phyloP scores from a whole-genome alignment of 1,140 invertebrate species.

The Sinella curviseta region DNA sequence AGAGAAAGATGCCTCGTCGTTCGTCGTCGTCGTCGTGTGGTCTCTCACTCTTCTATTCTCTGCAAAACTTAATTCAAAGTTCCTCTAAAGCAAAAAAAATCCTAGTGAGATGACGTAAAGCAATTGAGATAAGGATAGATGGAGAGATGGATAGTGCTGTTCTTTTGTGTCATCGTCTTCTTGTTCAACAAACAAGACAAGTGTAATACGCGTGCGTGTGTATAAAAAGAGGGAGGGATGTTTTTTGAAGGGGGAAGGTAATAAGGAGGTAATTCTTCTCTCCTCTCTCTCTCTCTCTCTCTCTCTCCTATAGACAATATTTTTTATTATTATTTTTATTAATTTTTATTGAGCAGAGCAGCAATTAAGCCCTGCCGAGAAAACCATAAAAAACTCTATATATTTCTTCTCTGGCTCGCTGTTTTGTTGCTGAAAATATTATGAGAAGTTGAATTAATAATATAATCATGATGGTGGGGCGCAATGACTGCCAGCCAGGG shows the following conservation, averaged over 20 bases:
- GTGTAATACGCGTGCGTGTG: not conserved
- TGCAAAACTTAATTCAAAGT: not conserved
- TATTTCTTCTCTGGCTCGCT: too few relatives aligned
- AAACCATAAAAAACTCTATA: too few relatives aligned
- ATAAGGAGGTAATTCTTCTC: not conserved
- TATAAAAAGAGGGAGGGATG: not conserved
- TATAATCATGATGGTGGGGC: too few relatives aligned
- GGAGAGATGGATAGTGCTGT: not conserved
- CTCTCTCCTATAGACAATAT: not conserved
- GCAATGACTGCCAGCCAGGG: too few relatives aligned
- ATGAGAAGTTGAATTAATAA: not conserved
- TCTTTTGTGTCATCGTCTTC: not conserved
- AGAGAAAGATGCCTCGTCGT: not conserved
- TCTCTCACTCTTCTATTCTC: not conserved
- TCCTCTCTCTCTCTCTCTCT: not conserved
- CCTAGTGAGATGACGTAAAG: not conserved
- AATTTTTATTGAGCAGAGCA: too few relatives aligned
- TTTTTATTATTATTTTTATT: not conserved
- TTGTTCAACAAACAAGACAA: too few relatives aligned
- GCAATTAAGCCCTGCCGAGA: too few relatives aligned
- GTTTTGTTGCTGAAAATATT: too few relatives aligned
- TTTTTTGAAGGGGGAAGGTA: not conserved
- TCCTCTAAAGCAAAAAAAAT: not conserved
- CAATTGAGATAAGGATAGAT: not conserved
- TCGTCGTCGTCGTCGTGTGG: constrained; percentile 7